phyloP scores from a whole-genome alignment of 2,797 vertebrate genomes.

The Scolopax rusticola region DNA sequence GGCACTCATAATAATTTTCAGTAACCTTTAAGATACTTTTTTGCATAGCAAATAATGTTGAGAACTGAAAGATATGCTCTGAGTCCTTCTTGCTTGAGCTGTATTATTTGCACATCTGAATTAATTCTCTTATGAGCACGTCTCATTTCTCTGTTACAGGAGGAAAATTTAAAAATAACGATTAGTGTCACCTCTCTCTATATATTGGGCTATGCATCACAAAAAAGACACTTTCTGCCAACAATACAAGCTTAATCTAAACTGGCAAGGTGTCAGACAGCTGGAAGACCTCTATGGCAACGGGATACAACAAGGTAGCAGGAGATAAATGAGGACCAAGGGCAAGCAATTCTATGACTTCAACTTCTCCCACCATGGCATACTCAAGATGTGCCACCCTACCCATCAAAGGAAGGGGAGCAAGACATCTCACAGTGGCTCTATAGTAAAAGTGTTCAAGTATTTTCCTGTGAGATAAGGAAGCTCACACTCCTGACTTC shows the following conservation, averaged over 20 bases:
- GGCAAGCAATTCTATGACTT: neutral
- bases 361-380: neutral
- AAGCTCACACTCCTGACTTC: neutral
- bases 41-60: neutral
- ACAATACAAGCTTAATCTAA: neutral
- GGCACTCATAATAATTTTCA: neutral
- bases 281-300: neutral
- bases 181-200: neutral
- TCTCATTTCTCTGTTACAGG: neutral
- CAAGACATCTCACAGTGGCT: neutral
- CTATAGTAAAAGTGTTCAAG: neutral
- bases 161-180: neutral
- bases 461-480: neutral
- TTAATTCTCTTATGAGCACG: neutral
- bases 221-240: neutral
- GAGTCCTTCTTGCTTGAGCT: neutral
- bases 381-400: neutral
- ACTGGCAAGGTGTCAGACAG: neutral
- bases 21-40: neutral
- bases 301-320: neutral
- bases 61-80: neutral
- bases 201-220: neutral
- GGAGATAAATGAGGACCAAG: neutral
- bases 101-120: neutral
- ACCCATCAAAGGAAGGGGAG: neutral